Conservation (phyloP, 1,140 invertebrate species). For the Notospermus geniculatus region DNA sequence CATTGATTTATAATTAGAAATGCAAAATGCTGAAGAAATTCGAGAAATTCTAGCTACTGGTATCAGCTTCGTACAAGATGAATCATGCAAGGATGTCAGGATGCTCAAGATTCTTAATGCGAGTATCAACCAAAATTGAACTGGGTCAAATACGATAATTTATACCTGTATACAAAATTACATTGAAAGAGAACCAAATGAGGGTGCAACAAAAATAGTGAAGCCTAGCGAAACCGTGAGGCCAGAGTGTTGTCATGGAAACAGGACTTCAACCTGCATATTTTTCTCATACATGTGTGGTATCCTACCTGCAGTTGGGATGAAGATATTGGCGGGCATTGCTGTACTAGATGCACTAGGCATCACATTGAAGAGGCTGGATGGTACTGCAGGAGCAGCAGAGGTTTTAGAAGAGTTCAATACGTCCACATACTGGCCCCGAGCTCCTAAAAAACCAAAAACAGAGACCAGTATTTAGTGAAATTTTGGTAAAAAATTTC, state of each 20-base stretch:
- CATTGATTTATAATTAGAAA: too few relatives aligned
- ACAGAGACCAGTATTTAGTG: constrained; percentile 6
- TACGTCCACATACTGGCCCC: constrained; percentile 82
- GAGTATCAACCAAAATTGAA: not conserved
- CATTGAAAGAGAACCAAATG: not conserved
- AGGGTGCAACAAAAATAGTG: not conserved
- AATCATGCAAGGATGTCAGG: too few relatives aligned
- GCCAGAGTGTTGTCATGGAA: too few relatives aligned
- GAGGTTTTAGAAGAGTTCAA: constrained; percentile 66
- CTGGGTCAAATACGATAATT: too few relatives aligned
- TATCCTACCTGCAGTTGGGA: constrained; percentile 23
- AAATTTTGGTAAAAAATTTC: not conserved
- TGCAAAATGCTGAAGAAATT: too few relatives aligned
- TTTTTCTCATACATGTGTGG: not conserved
- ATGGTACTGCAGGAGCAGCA: constrained; percentile 27
- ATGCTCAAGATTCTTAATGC: too few relatives aligned
- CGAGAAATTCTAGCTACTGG: too few relatives aligned
- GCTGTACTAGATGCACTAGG: constrained; percentile 24
- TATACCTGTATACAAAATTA: not conserved
- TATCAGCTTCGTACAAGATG: too few relatives aligned
- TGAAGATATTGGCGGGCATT: constrained; percentile 31
- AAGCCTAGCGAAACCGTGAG: too few relatives aligned
- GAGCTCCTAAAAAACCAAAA: constrained; percentile 63
- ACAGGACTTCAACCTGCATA: not conserved
- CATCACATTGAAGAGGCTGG: constrained; percentile 35